Conservation (phyloP, 2,113 vertebrate species). For the Antidorcas marsupialis region DNA sequence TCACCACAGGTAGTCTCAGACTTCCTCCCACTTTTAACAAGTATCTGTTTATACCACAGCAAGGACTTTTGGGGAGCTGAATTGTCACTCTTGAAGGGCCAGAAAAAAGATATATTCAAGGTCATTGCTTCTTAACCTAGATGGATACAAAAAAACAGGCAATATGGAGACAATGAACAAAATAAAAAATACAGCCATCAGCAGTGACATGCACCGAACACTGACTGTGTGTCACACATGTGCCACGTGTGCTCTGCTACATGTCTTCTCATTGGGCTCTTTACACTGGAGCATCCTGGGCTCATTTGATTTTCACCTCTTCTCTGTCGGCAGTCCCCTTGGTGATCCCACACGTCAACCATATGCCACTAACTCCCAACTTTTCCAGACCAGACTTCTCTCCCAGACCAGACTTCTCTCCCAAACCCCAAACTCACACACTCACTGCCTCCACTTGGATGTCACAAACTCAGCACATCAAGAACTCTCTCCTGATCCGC, state of each 20-base stretch:
- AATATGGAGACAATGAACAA: background rate
- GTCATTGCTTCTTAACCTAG: background rate
- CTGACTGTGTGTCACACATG: background rate
- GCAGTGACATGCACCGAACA: background rate
- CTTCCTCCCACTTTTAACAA: background rate
- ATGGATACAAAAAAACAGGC: background rate
- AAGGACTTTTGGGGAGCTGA: background rate
- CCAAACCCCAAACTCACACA: background rate
- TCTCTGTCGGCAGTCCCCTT: background rate
- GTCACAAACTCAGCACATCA: background rate
- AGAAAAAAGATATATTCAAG: background rate
- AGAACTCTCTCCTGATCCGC: background rate
- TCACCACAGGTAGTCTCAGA: background rate
- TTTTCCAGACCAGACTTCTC: background rate
- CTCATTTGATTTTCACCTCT: background rate
- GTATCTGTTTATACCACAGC: background rate
- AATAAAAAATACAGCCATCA: background rate
- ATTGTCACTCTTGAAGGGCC: background rate
- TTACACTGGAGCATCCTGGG: background rate
- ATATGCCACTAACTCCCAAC: background rate
- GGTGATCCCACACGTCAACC: background rate
- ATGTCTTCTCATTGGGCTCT: background rate
- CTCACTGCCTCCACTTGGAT: background rate
- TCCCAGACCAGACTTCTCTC: background rate
- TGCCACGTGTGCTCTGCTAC: fast-evolving